Evolutionary conservation across 1,140 invertebrate species (phyloP).

Genomic region (Nebria ingens): DNA sequence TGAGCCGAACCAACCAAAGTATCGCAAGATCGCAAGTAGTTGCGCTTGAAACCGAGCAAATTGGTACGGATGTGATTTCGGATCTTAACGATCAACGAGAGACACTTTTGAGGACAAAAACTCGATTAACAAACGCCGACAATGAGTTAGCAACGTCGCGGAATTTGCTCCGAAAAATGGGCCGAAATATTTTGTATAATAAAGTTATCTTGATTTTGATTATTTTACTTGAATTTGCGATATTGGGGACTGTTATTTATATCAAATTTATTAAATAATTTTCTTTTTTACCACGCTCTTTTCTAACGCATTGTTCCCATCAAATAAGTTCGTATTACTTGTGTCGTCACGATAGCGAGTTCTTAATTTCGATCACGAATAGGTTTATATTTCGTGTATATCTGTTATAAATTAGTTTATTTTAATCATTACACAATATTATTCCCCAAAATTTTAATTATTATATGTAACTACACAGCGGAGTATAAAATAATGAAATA

Average conservation of each 20-base stretch:
- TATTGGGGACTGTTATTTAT: slow-evolving; percentile 23
- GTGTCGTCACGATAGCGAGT: no score
- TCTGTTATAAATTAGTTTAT: no score
- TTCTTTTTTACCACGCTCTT: slow-evolving; percentile 16
- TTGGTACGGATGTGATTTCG: slow-evolving; percentile 60
- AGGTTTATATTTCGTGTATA: no score
- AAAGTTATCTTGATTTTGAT: slow-evolving; percentile 38
- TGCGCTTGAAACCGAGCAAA: slow-evolving; percentile 66
- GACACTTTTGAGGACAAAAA: slow-evolving; percentile 35
- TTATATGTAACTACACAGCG: no score
- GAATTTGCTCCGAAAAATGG: slow-evolving; percentile 32
- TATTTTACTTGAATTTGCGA: slow-evolving; percentile 35
- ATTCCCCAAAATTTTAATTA: no score
- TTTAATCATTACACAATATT: no score
- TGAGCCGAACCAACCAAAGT: slow-evolving; percentile 54
- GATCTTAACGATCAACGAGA: slow-evolving; percentile 39
- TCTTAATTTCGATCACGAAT: no score
- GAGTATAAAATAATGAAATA: no score
- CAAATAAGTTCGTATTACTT: no score
- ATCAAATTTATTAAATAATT: slow-evolving; percentile 22
- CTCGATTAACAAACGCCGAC: slow-evolving; percentile 37
- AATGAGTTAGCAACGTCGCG: slow-evolving; percentile 34
- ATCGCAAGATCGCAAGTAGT: slow-evolving; percentile 58
- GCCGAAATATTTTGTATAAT: slow-evolving; percentile 39
- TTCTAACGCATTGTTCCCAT: no score